Base-by-base conservation (phyloP, 1,140 invertebrate species). In the Plodia interpunctella region DNA sequence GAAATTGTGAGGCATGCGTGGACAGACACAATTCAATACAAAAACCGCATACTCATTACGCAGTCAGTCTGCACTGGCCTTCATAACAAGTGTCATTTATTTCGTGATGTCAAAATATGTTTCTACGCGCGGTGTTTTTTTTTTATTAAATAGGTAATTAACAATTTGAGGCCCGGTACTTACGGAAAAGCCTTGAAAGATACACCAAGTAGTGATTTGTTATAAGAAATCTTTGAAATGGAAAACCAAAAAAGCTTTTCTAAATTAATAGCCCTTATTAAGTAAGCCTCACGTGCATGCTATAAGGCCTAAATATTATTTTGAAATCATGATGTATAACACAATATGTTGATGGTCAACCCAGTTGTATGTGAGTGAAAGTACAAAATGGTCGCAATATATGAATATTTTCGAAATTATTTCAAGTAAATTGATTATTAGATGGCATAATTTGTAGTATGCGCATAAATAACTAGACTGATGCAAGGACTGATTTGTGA, bases 401-500 rank as follows among this genome's bases (percentile, higher is more conserved):
- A 15, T 44, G 38, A 1, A 10, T 32, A 32, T 32, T 32, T 15
- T 44, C 38, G 38, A 44, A 44, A 44, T 15, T 17, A 44, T 2
- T 44, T 44, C n/a, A 17, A 4, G n/a, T 44, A 6, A n/a, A n/a
- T n/a, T 44, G 38, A 15, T 15, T 15, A 6, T 44, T 44, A 44
- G 38, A 44, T 15, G 38, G 38, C 38, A 44, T 44, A 15, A 53
- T 57, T 51, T 60, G 55, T 60, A 62, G 58, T 66, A 30, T 51
- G 35, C 64, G 60, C 60, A 65, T 64, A 57, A 66, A 66, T 72
- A 62, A 76, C 72, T 87, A 87, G 85, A 87, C 85, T 87, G 85
- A 88, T 72, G 70, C 72, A 73, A 77, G 75, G 85, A 88, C 85
- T 88, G 85, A 88, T 80, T 87, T 77, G 74, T 79, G 76, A 78